Conservation (phyloP, 2,888 invertebrate species). For the Scelioninae gen. 2 region DNA sequence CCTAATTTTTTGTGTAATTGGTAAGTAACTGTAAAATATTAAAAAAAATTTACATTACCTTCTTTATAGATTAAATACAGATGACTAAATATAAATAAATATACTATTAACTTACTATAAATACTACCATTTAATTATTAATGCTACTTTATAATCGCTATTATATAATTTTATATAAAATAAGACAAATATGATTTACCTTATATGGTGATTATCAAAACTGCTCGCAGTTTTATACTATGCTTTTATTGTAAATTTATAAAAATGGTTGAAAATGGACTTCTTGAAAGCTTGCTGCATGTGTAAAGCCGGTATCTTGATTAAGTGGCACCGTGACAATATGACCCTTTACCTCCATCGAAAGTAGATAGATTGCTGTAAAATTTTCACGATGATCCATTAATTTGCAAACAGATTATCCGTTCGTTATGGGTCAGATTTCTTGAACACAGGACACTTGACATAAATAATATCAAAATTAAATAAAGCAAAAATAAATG, state of each 20-base stretch:
- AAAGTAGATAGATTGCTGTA: constrained; percentile 70
- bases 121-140: neutral
- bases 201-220: constrained; percentile 30
- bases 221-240: constrained; percentile 26
- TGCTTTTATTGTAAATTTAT: neutral
- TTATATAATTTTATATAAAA: neutral
- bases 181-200: constrained; percentile 11
- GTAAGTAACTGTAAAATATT: too few species aligned
- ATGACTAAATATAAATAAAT: too few species aligned
- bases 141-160: neutral
- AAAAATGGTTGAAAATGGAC: constrained; percentile 37
- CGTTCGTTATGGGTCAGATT: neutral
- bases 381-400: constrained; percentile 37
- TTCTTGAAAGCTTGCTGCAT: constrained; percentile 60
- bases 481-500: constrained; percentile 8
- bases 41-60: too few species aligned
- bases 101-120: too few species aligned
- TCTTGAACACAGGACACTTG: constrained; percentile 14
- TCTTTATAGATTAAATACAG: too few species aligned
- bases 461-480: too few species aligned
- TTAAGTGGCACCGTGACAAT: constrained; percentile 62
- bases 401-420: neutral
- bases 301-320: constrained; percentile 62
- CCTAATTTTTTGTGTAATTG: too few species aligned
- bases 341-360: constrained; percentile 70